Conservation (phyloP, 2,888 invertebrate species). For the Macrosiphum euphorbiae region DNA sequence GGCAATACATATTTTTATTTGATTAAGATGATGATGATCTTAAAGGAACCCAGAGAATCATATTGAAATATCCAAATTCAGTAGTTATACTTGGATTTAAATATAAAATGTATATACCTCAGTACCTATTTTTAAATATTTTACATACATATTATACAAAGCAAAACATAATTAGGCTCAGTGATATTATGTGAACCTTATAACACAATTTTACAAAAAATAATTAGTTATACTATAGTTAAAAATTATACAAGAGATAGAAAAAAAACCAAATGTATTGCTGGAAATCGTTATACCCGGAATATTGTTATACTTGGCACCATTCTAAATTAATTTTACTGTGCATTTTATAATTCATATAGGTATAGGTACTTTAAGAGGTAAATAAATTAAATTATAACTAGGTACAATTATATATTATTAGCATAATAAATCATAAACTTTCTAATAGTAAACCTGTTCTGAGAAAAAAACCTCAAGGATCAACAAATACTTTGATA, state of each 20-base stretch:
- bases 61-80: not conserved
- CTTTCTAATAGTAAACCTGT: constrained; percentile 39
- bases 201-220: not conserved
- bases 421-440: not conserved
- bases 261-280: not conserved
- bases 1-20: not conserved
- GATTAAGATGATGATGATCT: not conserved
- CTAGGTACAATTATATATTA: not conserved
- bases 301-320: not conserved
- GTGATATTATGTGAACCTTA: not conserved
- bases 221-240: not conserved
- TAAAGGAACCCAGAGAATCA: not conserved
- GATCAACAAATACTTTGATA: not conserved
- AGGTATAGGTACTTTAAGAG: not conserved
- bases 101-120: not conserved
- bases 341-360: not conserved
- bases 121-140: not conserved
- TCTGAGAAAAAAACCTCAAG: not conserved
- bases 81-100: not conserved
- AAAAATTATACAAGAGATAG: not conserved
- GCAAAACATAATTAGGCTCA: too few species aligned
- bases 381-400: not conserved
- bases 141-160: not conserved
- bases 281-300: not conserved
- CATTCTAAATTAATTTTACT: not conserved